These are phyloP conservation scores for Macquaria australasica DNA, from an alignment of 2,113 vertebrate genomes.

Conservation along the genomic window DNA sequence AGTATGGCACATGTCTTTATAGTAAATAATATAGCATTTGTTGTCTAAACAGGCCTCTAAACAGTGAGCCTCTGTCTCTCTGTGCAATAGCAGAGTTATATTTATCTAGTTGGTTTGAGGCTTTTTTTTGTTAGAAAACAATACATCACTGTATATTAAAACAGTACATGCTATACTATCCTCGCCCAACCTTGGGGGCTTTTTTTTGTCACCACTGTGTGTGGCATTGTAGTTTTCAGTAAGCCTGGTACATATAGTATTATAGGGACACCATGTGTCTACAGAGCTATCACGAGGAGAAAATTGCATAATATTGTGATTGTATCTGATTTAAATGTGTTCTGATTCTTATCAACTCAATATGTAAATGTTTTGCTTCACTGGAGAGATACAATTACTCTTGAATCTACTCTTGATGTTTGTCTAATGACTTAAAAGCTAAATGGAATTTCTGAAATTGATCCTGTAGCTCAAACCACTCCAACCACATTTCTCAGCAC, in stretches of 20 bases:
- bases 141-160: background rate
- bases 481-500: background rate
- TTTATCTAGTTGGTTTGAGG: background rate
- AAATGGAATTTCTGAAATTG: conserved; percentile 2
- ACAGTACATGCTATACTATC: background rate
- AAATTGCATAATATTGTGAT: background rate
- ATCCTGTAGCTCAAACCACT: background rate
- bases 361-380: background rate
- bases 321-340: background rate
- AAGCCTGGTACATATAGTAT: background rate
- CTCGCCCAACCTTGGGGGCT: background rate
- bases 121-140: background rate
- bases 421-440: background rate
- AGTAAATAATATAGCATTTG: conserved; percentile 6
- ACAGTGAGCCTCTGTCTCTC: conserved; percentile 8
- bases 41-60: conserved; percentile 11
- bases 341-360: background rate
- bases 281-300: background rate
- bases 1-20: conserved; percentile 6
- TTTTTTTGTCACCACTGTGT: background rate
- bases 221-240: background rate
- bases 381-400: background rate
- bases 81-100: background rate
- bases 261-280: background rate
- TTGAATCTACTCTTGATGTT: background rate